These are phyloP conservation scores for Andrena cerasifolii DNA, from an alignment of 1,140 invertebrate genomes.

Conservation along the genomic window DNA sequence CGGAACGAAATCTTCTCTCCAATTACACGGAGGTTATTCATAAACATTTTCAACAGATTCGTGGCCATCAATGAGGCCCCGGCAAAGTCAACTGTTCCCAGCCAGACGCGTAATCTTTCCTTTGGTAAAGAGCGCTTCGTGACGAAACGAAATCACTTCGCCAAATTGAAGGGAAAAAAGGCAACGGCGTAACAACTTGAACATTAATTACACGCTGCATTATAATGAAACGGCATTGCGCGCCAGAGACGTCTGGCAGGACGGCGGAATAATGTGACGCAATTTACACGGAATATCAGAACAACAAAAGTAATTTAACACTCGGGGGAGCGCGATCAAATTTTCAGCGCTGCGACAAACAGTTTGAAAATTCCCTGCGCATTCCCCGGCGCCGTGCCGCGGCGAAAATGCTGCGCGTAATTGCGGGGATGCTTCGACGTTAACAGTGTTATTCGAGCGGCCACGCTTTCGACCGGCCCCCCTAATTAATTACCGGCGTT, in stretches of 20 bases:
- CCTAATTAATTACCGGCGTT: slow-evolving; percentile 52
- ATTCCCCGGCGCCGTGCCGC: not conserved
- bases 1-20: too few relatives aligned
- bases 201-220: slow-evolving; percentile 5
- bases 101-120: too few relatives aligned
- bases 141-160: not conserved
- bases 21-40: too few relatives aligned
- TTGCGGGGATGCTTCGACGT: slow-evolving; percentile 4
- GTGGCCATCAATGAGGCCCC: too few relatives aligned
- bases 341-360: not conserved
- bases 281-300: slow-evolving; percentile 11
- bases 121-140: too few relatives aligned
- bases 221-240: not conserved
- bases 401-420: not conserved
- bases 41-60: too few relatives aligned
- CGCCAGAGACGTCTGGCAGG: not conserved
- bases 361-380: not conserved
- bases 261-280: not conserved
- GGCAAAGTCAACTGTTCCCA: too few relatives aligned
- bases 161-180: not conserved
- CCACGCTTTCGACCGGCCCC: slow-evolving; percentile 22
- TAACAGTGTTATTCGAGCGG: slow-evolving; percentile 28
- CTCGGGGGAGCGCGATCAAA: not conserved
- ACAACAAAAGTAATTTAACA: slow-evolving; percentile 26
- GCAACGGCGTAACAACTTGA: not conserved